Percentiles rank a stretch among this genome's conserved stretches.
phyloP scores from a whole-genome alignment of 1,140 invertebrate genomes.

The Drosophila triauraria region DNA sequence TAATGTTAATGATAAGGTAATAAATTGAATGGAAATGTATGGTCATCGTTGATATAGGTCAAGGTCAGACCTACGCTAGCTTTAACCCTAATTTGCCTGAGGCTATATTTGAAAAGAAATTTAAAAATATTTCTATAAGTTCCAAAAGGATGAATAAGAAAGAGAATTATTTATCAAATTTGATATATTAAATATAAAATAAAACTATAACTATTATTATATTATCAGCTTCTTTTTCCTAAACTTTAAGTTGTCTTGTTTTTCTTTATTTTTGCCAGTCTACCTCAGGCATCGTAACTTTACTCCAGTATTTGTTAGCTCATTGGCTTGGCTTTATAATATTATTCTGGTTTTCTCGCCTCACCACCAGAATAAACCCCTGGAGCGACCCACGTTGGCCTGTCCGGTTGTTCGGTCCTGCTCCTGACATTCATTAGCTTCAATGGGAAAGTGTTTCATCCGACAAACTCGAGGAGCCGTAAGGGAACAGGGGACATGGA shows the following conservation, averaged over 20 bases:
- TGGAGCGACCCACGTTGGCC: slow-evolving; percentile 29
- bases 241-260: neutral
- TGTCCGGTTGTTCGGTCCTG: slow-evolving; percentile 34
- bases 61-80: neutral
- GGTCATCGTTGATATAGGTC: neutral
- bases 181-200: no score
- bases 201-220: no score
- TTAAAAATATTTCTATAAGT: no score
- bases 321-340: neutral
- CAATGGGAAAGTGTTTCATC: slow-evolving; percentile 61
- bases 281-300: neutral
- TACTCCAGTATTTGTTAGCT: neutral
- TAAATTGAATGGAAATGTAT: neutral
- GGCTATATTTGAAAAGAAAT: neutral
- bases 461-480: slow-evolving; percentile 28
- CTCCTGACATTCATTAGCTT: slow-evolving; percentile 62
- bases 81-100: neutral
- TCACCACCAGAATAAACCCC: slow-evolving; percentile 4
- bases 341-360: neutral
- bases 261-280: neutral
- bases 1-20: neutral
- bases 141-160: no score
- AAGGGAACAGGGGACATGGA: slow-evolving; percentile 17
- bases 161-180: no score
- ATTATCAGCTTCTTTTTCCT: neutral